phyloP scores from a whole-genome alignment of 2,113 vertebrate genomes.

The Psammodynastes pulverulentus region DNA sequence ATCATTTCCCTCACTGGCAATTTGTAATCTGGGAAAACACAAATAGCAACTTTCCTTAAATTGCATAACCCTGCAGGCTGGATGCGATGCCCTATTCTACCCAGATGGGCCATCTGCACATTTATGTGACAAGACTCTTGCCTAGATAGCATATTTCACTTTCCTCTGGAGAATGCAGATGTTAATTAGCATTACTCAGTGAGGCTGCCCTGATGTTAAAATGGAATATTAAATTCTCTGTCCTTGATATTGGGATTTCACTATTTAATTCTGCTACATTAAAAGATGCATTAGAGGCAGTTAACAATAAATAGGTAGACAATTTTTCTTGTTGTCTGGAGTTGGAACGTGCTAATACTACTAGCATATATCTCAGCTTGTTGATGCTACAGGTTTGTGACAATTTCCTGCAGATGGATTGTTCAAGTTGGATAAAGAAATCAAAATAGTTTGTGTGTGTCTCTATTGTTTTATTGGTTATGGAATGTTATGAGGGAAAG shows the following conservation, averaged over 20 bases:
- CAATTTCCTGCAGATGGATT: neutral
- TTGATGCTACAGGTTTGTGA: neutral
- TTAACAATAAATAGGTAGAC: neutral
- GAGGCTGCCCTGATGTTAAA: constrained; percentile 31
- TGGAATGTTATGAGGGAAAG: no score
- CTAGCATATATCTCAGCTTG: neutral
- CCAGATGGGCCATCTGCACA: neutral
- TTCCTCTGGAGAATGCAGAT: constrained; percentile 40
- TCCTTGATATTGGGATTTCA: constrained; percentile 6
- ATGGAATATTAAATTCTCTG: constrained; percentile 7
- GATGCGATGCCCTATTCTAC: neutral
- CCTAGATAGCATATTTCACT: constrained; percentile 7
- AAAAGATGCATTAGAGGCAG: no score
- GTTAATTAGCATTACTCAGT: constrained; percentile 35
- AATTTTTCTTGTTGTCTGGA: neutral
- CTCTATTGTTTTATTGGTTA: neutral
- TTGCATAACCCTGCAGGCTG: neutral
- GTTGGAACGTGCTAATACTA: constrained; percentile 46
- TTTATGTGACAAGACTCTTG: neutral
- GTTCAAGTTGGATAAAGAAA: neutral
- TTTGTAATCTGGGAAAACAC: neutral
- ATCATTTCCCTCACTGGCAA: neutral
- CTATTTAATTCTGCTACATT: constrained; percentile 14
- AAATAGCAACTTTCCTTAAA: neutral
- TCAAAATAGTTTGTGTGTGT: neutral